phyloP scores from a whole-genome alignment of 2,888 invertebrate species.

The Helicoverpa assulta region DNA sequence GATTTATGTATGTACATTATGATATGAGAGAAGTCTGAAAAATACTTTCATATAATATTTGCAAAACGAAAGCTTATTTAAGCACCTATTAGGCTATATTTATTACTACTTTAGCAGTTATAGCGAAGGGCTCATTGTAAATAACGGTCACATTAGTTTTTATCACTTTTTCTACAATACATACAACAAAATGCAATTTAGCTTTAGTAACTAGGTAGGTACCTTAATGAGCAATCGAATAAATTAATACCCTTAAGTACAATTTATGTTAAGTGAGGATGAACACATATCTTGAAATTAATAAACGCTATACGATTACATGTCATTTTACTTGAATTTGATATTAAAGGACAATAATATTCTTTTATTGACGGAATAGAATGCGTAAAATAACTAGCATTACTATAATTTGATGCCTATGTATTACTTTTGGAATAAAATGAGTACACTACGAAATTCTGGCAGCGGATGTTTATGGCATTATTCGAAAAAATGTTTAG shows the following conservation, averaged over 20 bases:
- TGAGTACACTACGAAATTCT: constrained; percentile 27
- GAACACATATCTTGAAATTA: constrained; percentile 36
- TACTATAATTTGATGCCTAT: constrained; percentile 9
- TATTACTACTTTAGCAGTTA: constrained; percentile 66
- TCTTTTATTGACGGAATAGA: constrained; percentile 30
- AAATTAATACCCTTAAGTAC: constrained; percentile 62
- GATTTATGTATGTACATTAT: constrained; percentile 86
- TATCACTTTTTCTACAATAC: constrained; percentile 61
- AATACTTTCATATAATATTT: constrained; percentile 71
- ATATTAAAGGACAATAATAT: constrained; percentile 7
- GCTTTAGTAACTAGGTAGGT: constrained; percentile 61
- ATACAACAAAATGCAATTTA: constrained; percentile 60
- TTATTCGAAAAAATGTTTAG: constrained; percentile 77
- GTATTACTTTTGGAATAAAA: constrained; percentile 10
- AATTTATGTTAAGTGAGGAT: constrained; percentile 47
- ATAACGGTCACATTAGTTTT: constrained; percentile 59
- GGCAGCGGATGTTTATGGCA: constrained; percentile 64
- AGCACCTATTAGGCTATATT: constrained; percentile 80
- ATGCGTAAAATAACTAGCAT: constrained; percentile 10
- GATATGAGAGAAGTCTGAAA: constrained; percentile 87
- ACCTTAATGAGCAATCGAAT: constrained; percentile 65
- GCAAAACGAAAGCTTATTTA: constrained; percentile 79
- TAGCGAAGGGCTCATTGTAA: constrained; percentile 62
- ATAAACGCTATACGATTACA: constrained; percentile 26
- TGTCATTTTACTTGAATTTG: constrained; percentile 1